Conservation (phyloP, 2,888 invertebrate genomes). For the Anarsia innoxiella region DNA sequence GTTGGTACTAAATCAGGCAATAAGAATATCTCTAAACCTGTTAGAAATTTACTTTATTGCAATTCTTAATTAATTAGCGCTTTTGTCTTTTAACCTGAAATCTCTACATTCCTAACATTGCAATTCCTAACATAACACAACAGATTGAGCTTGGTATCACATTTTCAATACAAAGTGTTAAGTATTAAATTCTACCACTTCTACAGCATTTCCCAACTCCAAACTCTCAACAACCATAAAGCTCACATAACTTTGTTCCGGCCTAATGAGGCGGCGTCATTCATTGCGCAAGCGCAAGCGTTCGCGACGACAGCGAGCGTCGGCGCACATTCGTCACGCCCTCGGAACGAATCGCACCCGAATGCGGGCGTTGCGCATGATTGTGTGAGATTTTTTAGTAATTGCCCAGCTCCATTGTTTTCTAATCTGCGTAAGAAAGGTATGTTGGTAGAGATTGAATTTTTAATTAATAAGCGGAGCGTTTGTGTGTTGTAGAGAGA, state of each 20-base stretch:
- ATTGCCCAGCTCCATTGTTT: slow-evolving; percentile 16
- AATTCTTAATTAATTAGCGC: no score
- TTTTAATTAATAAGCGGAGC: no score
- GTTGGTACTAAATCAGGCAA: no score
- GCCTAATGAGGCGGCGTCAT: slow-evolving; percentile 57
- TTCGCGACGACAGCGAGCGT: slow-evolving; percentile 44
- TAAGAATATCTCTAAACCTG: no score
- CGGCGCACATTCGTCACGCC: slow-evolving; percentile 54
- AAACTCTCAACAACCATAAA: slow-evolving; percentile 17
- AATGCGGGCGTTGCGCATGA: slow-evolving; percentile 50
- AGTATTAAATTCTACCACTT: no score
- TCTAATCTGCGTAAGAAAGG: neutral
- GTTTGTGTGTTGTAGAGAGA: no score
- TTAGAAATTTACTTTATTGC: no score
- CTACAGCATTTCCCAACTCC: slow-evolving; percentile 27
- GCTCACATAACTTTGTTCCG: slow-evolving; percentile 51
- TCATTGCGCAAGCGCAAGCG: slow-evolving; percentile 54
- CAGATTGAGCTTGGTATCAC: no score
- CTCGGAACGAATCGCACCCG: slow-evolving; percentile 58
- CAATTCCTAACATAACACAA: no score
- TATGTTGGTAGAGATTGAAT: neutral
- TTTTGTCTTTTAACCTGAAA: no score
- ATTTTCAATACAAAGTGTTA: no score
- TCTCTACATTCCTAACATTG: no score
- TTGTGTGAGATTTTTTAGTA: slow-evolving; percentile 40